Conservation (phyloP, 2,113 vertebrate species). For the Notarius lentiginosus region DNA sequence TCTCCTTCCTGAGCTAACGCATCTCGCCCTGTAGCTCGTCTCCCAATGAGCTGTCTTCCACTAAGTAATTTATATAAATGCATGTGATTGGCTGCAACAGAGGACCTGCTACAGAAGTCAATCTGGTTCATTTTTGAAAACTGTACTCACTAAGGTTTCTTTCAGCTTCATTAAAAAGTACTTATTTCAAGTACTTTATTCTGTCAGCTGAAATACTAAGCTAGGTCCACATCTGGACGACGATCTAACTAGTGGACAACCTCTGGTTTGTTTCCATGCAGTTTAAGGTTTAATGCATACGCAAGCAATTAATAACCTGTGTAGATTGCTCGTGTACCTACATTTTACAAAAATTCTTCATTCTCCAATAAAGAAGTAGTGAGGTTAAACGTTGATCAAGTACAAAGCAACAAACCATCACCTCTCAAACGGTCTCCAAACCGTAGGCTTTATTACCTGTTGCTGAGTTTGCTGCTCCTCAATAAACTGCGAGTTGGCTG, state of each 20-base stretch:
- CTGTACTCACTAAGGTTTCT: neutral
- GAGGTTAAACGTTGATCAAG: neutral
- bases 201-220: neutral
- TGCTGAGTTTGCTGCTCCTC: conserved; percentile 94
- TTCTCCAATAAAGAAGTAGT: neutral
- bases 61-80: too few relatives aligned
- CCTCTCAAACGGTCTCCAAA: neutral
- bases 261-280: neutral
- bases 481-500: conserved; percentile 89
- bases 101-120: neutral
- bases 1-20: too few relatives aligned
- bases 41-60: too few relatives aligned
- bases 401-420: neutral
- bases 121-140: neutral
- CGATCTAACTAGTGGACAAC: neutral
- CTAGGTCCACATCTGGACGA: neutral
- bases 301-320: neutral
- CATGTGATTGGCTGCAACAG: neutral
- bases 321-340: neutral
- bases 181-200: neutral
- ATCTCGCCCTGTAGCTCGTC: too few relatives aligned
- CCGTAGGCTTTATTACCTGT: conserved; percentile 76
- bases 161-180: neutral
- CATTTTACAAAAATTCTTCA: neutral
- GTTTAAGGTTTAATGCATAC: neutral